A percentile compares a stretch with the other conserved stretches of the same genome.
phyloP scores from a whole-genome alignment of 1,140 invertebrate genomes.

The Trypoxylus dichotomus region DNA sequence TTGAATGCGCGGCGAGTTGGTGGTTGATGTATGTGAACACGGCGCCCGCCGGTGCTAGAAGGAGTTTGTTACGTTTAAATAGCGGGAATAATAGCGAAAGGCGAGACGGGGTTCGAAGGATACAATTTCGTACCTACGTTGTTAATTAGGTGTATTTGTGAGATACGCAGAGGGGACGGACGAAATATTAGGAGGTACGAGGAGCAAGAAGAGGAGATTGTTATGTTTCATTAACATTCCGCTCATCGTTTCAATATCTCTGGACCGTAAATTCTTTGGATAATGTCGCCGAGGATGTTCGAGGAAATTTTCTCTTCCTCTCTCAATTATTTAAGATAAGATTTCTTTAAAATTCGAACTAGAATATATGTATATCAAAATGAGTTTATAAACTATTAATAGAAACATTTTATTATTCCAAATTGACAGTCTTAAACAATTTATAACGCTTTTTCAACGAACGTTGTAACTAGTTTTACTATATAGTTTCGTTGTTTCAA shows the following conservation, averaged over 20 bases:
- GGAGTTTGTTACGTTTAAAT: not conserved
- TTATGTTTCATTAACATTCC: constrained; percentile 7
- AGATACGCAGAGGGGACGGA: not conserved
- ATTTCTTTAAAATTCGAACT: not conserved
- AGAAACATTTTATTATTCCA: no score
- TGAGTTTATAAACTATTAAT: no score
- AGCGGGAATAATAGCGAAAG: not conserved
- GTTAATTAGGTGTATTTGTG: not conserved
- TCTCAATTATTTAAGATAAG: not conserved
- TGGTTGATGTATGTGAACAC: not conserved
- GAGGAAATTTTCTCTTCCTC: not conserved
- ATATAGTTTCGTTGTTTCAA: no score
- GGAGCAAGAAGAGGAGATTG: not conserved
- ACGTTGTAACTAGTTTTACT: no score
- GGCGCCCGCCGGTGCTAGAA: not conserved
- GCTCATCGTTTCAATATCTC: not conserved
- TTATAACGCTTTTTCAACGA: no score
- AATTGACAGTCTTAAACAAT: no score
- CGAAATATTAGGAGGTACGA: not conserved
- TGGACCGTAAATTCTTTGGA: not conserved
- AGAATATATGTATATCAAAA: not conserved
- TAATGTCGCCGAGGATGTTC: not conserved
- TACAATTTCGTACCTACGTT: not conserved
- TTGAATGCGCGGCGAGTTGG: not conserved
- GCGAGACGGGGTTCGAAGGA: not conserved